Percentiles rank a stretch among this genome's conserved stretches.
Conservation (phyloP, 2,113 vertebrate species). For the Physeter macrocephalus region DNA sequence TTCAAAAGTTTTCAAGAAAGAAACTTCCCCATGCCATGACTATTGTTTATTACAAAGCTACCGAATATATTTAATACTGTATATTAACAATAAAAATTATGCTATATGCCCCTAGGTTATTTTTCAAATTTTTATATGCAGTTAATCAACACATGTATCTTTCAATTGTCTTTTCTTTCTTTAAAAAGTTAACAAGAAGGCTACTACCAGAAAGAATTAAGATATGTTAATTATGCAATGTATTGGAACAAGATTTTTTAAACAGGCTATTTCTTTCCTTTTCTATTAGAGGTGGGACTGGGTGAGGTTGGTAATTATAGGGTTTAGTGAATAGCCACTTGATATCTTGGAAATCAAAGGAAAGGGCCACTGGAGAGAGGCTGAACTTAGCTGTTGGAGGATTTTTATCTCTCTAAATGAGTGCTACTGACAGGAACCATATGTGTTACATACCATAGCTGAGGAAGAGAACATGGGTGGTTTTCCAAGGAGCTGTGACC, state of each 20-base stretch:
- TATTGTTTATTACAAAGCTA: conserved; percentile 1
- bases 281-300: conserved; percentile 22
- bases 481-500: conserved; percentile 44
- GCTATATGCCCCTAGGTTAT: not conserved
- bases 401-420: conserved; percentile 71
- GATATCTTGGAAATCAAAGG: conserved; percentile 70
- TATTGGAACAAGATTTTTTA: not conserved
- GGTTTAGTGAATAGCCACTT: conserved; percentile 53
- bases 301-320: conserved; percentile 44
- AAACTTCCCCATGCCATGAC: not conserved
- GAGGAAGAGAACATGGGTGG: conserved; percentile 55
- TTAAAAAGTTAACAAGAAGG: not conserved
- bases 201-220: not conserved
- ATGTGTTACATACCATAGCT: conserved; percentile 7
- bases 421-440: conserved; percentile 67
- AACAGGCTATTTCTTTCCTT: conserved; percentile 9
- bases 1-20: not conserved
- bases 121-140: conserved; percentile 2
- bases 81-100: not conserved
- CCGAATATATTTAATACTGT: not conserved
- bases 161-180: not conserved
- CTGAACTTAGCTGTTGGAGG: conserved; percentile 61
- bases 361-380: conserved; percentile 40
- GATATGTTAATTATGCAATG: not conserved
- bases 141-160: not conserved